Base-by-base conservation (phyloP, 2,888 invertebrate genomes). In the Ectropis crepuscularia region DNA sequence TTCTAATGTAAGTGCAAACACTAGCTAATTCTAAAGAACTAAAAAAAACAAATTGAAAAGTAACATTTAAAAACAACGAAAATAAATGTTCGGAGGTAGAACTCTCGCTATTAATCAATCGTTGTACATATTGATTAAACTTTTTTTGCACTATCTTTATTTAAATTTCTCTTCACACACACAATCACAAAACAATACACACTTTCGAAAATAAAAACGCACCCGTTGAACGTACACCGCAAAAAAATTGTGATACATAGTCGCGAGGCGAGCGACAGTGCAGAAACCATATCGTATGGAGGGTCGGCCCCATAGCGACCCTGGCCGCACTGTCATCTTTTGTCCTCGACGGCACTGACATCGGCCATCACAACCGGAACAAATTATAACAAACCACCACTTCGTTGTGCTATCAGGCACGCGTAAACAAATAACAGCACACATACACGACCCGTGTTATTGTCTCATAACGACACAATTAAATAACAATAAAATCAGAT, bases 161-260 rank as follows among this genome's bases (percentile, higher is more conserved):
- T 28, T 28, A 28, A 28, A n/a, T n/a, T 28, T 28, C 16, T 28
- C 16, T 28, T 2, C 16, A 28, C 16, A 28, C 16, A 28, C 16
- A 28, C 16, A 28, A 28, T 28, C 16, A 28, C 16, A 28, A 28
- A 1, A 28, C 16, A 28, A 28, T 28, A 28, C 16, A 28, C 16
- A 28, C 16, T 39, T 50, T 38, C 5, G 7, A 28, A 28, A 28
- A 7, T 9, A 16, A 39, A 8, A 51, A 49, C 43, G 53, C 43
- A 89, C 88, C 85, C 86, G 84, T 68, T 84, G 80, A 62, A 86
- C 65, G 46, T 86, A 63, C 74, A 79, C 74, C 79, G 78, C 78
- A 67, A 83, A 68, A 67, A 82, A 73, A 74, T 74, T 79, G 74
- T 76, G 82, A 72, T 85, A 67, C 88, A 88, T 89, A 66, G 67